Conservation (phyloP, 2,113 vertebrate genomes). For the Tichodroma muraria region DNA sequence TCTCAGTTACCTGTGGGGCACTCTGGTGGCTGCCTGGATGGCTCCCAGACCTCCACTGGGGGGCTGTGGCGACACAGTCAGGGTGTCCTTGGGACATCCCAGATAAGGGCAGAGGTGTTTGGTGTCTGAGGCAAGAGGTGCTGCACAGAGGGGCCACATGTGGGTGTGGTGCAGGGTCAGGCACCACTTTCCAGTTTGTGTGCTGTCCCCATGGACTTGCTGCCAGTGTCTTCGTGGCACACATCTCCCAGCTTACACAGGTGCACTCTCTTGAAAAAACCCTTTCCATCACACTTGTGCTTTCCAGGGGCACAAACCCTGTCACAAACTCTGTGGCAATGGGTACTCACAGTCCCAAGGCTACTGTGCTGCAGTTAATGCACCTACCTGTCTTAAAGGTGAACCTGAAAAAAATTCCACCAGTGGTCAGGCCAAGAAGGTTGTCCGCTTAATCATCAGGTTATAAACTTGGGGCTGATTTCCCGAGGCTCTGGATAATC, state of each 20-base stretch:
- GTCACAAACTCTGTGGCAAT: background rate
- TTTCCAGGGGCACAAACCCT: background rate
- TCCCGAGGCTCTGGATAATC: background rate
- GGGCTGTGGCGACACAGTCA: rapidly evolving
- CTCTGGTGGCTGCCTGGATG: background rate
- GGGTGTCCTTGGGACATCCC: background rate
- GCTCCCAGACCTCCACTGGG: background rate
- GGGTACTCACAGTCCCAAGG: background rate
- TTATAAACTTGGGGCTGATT: background rate
- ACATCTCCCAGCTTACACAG: background rate
- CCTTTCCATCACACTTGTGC: background rate
- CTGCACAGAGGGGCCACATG: rapidly evolving
- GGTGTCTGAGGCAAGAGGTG: no score
- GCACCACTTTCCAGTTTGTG: background rate
- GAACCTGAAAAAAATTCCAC: background rate
- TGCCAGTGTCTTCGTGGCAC: background rate
- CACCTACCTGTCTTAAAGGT: background rate
- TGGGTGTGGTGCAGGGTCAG: background rate
- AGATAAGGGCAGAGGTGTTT: background rate
- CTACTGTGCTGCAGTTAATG: background rate
- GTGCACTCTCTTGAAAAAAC: background rate
- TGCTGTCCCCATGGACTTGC: rapidly evolving
- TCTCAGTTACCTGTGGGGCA: background rate
- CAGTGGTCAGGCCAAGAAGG: background rate
- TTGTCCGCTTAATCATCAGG: background rate